Base-by-base conservation (phyloP, 2,797 vertebrate genomes). In the Scolopax rusticola region DNA sequence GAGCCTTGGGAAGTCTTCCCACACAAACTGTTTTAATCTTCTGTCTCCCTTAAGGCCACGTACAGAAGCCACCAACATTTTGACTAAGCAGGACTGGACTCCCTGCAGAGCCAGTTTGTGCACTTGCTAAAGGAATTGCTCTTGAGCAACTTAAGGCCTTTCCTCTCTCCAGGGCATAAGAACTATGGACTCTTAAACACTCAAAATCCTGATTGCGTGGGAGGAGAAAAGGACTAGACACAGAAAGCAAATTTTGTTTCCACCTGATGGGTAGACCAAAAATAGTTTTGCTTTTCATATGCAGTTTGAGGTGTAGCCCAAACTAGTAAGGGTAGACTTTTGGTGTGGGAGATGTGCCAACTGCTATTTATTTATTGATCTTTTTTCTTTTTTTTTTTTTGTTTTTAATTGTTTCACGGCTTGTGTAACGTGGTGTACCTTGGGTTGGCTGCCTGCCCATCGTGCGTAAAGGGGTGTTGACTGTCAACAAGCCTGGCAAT, bases 21-120 rank as follows among this genome's bases (percentile, higher is more conserved):
- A 93, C 92, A 85, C 78, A 81, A 96, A 81, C 59, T 85, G 64
- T 93, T 95, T 89, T 96, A 81, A 97, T 97, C 93, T 85, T 91
- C 88, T 68, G 0, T 81, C 93, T 96, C 76, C 93, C 96, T 95
- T 90, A 63, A 95, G 97, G 97, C 96, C 93, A 96, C 88, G 2
- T 90, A 61, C 67, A 16, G 93, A 90, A 97, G 96, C 88, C 94
- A 95, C 78, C 90, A 94, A 56, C 57, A 41, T 76, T 95, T 93
- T 91, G 85, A 87, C 89, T 91, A 84, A 96, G 94, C 81, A 87
- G 40, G 65, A 90, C 90, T 51, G 93, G 96, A 83, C 95, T 97
- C 95, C 92, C 90, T 95, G 95, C 95, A 96, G 97, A 97, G 95
- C 96, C 97, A 94, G 97, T 97, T 96, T 87, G 94, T 95, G 90